Base-by-base conservation (phyloP, 2,797 vertebrate genomes). In the Crenichthys baileyi region DNA sequence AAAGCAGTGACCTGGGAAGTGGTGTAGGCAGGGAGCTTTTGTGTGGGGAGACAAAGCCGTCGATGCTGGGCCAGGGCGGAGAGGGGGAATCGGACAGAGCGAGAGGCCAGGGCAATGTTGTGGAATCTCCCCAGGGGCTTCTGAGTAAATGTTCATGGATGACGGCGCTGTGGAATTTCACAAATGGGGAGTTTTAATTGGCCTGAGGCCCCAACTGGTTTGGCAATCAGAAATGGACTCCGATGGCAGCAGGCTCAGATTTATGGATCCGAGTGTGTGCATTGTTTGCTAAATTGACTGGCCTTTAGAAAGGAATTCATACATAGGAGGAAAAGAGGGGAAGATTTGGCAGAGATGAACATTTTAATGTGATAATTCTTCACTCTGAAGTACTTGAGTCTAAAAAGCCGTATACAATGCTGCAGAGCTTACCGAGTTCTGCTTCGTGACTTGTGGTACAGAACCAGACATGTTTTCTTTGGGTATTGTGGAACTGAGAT, bases 61-160 rank as follows among this genome's bases (percentile, higher is more conserved):
- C 94, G 93, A 94, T 93, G 85, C 92, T 76, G 88, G 89, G 79
- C 88, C 68, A 82, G 91, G 90, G 90, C 73, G 82, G 80, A 29
- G 85, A 89, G 90, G 89, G 84, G 81, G 82, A 90, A 89, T 36
- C 87, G 67, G 89, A 85, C 87, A 41, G 84, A 93, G 89, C 65
- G 83, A 94, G 94, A 95, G 94, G 94, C 94, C 85, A 77, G 88
- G 84, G 91, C 85, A 89, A 91, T 94, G 94, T 91, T 95, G 92
- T 93, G 94, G 93, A 95, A 94, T 95, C 94, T 95, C 94, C 92
- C 92, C 90, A 91, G 93, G 93, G 95, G 91, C 89, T 95, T 94
- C 90, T 94, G 94, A 94, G 92, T 94, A 94, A 94, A 95, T 95
- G 93, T 95, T 96, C 94, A 95, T 94, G 94, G 95, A 94, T 96